Base-by-base conservation (phyloP, 2,797 vertebrate genomes). In the Crax fasciolata region DNA sequence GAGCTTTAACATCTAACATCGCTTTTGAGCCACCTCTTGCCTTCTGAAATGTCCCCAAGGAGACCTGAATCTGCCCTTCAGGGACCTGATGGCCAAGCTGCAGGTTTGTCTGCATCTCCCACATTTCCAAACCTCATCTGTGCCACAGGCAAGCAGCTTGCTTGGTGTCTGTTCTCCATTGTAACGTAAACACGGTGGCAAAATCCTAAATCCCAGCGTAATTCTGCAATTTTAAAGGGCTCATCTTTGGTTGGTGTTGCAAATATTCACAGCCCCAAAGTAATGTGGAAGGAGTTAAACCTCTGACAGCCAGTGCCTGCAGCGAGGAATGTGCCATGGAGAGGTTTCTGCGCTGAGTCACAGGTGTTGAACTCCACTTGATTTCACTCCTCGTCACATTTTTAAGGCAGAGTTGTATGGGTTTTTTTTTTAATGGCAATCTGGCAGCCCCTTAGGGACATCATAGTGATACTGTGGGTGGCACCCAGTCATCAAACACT, bases 321-420 rank as follows among this genome's bases (percentile, higher is more conserved):
- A 68, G 71, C 38, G 8, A 81, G 72, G 21, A 57, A 9, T 58
- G 84, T 87, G 63, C 72, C 35, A 0, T n/a, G 28, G 68, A 77
- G 48, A 83, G 41, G 52, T 71, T 92, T 84, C 68, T 88, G 68
- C 17, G 3, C 81, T 80, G 76, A 59, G 43, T 90, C 90, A 77
- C 18, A 4, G 15, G 27, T 11, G 1, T 6, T 38, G 55, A 73
- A n/a, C 19, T 2, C 30, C 11, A 4, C 44, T 84, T 0, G 1
- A 10, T 7, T 76, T 46, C 35, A 71, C 11, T 20, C 38, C 66
- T 11, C 8, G 41, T 63, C 59, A 30, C 2, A 2, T 63, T 76
- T 73, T 79, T 43, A 32, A 72, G 27, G 3, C 1, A 3, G 35
- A 25, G 35, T 12, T 16, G 52, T n/a, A 25, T 48, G 21, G 19